Evolutionary conservation across 2,113 vertebrate species (phyloP), one percentile per base, ranked within the genome.

Genomic region (Globicephala melas): DNA sequence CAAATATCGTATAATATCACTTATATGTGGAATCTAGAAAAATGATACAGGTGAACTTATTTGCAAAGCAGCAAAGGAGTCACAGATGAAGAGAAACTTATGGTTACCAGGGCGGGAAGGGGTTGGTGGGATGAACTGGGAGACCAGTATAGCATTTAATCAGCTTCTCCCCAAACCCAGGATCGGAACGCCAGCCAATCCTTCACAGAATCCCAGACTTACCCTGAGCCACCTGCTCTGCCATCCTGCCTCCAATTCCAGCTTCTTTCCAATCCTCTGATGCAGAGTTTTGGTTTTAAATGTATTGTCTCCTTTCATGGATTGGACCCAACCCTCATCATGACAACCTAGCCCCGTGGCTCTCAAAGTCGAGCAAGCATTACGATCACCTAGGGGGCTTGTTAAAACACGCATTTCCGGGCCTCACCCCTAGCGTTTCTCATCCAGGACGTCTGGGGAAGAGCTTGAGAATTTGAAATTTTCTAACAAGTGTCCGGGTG

Each of bases 121-220:
- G 17, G 18, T 2, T 55, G 55, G 18, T 55, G 18, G 53, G 53
- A 55, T 55, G 53, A 20, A 7, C 18, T 55, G 6, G 55, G 55
- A 20, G 55, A 55, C 20, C 55, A 20, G 55, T 20, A 13, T 23
- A n/a, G 55, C 2, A 28, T 14, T 26, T 25, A 38, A 25, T 33
- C 62, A 6, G 25, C 33, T 38, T 33, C 79, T 26, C 38, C 41
- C 6, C 6, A 5, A 4, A 0, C 36, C 33, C 10, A 0, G 33
- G 14, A 10, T 5, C 3, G 2, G 9, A 12, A 17, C 31, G n/a
- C 79, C 44, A n/a, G 33, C 36, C 8, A 0, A 2, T 41, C 18
- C 65, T 47, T 31, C 47, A 4, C 4, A 3, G 60, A 50, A 28
- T 36, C 33, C 50, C 28, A 31, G 23, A 18, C 36, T 73, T 28